A percentile compares a stretch with the other conserved stretches of the same genome.
Evolutionary conservation across 2,797 vertebrate genomes (phyloP).

Genomic region (Notolabrus celidotus): DNA sequence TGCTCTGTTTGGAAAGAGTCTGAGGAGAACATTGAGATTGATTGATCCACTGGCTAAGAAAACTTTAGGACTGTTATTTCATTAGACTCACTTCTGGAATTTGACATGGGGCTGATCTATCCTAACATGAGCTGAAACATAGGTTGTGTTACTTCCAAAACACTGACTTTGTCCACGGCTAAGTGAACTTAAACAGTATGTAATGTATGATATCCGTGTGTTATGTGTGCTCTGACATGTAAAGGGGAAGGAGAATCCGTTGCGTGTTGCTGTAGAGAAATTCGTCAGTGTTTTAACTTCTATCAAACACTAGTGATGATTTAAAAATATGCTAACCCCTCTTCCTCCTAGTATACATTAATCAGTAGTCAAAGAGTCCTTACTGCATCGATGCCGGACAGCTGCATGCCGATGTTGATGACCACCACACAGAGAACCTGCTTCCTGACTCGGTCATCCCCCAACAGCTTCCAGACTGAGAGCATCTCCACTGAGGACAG

Average conservation of each 20-base stretch:
- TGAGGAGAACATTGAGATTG: too few species aligned
- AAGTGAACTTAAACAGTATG: too few species aligned
- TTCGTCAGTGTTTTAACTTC: neutral
- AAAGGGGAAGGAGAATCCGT: neutral
- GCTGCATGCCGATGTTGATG: conserved; percentile 93
- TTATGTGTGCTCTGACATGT: neutral
- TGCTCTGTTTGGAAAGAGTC: too few species aligned
- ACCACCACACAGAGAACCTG: conserved; percentile 90
- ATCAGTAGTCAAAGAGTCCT: conserved; percentile 58
- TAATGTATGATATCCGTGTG: too few species aligned
- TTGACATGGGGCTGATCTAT: too few species aligned
- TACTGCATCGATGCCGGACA: conserved; percentile 93
- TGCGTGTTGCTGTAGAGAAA: neutral
- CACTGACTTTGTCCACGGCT: too few species aligned
- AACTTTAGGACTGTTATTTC: too few species aligned
- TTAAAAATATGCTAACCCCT: neutral
- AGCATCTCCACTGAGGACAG: conserved; percentile 84
- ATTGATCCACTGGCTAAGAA: too few species aligned
- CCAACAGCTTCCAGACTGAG: conserved; percentile 86
- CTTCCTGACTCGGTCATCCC: conserved; percentile 85
- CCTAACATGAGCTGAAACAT: too few species aligned
- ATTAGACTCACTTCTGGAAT: too few species aligned
- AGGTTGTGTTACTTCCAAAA: too few species aligned
- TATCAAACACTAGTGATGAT: neutral
- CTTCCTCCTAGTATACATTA: neutral